Evolutionary conservation across 2,888 invertebrate species (phyloP).

Genomic region (Anorthoa munda): DNA sequence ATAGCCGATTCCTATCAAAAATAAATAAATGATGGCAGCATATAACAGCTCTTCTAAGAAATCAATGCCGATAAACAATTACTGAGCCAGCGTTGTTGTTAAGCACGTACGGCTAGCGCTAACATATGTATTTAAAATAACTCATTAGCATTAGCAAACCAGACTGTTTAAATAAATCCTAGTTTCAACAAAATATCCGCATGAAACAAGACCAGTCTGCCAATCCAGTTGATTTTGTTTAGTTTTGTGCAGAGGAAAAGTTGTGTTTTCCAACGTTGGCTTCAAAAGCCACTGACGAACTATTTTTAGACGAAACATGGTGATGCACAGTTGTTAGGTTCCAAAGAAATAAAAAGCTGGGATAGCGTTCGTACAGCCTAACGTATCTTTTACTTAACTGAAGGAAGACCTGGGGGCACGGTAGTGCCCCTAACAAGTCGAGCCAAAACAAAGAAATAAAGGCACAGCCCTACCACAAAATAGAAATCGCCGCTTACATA

Average conservation of each 20-base stretch:
- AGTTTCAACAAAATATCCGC: slow-evolving; percentile 13
- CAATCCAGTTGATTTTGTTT: slow-evolving; percentile 31
- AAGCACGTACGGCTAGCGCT: slow-evolving; percentile 34
- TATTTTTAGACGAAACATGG: slow-evolving; percentile 1
- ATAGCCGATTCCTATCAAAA: background rate
- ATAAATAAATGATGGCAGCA: background rate
- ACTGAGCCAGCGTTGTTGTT: background rate
- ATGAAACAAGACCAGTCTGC: slow-evolving; percentile 17
- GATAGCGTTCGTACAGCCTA: background rate
- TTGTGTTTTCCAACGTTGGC: background rate
- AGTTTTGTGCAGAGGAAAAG: slow-evolving; percentile 6
- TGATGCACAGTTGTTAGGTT: background rate
- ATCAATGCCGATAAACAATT: slow-evolving; percentile 38
- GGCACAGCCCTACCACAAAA: no score
- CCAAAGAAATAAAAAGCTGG: background rate
- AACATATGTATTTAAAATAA: slow-evolving; percentile 21
- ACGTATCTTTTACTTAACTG: background rate
- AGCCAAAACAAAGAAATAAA: no score
- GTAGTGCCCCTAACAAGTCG: no score
- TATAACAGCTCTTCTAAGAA: slow-evolving; percentile 29
- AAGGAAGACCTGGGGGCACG: background rate
- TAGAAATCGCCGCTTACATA: no score
- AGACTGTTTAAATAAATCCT: slow-evolving; percentile 23
- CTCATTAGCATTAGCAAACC: slow-evolving; percentile 30
- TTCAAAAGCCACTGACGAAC: background rate